These are phyloP conservation scores for Eumeta japonica DNA, from an alignment of 1,140 invertebrate species.

Conservation along the genomic window DNA sequence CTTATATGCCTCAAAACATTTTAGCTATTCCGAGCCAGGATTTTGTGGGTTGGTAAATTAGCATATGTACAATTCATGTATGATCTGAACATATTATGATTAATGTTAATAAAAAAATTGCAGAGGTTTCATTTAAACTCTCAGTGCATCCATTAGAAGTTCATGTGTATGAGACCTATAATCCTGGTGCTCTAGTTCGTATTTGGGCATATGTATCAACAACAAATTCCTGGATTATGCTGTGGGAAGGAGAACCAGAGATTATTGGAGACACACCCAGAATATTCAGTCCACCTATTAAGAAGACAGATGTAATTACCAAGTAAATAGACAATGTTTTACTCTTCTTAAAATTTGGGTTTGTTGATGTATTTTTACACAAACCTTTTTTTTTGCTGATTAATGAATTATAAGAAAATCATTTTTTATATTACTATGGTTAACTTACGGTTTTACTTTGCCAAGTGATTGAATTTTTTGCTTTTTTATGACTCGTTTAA, in stretches of 20 bases:
- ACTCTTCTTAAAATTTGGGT: background rate
- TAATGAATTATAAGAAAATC: too few relatives aligned
- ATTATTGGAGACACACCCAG: slow-evolving; percentile 63
- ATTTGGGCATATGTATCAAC: slow-evolving; percentile 67
- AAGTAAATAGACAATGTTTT: slow-evolving; percentile 56
- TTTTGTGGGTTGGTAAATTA: slow-evolving; percentile 71
- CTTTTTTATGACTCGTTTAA: background rate
- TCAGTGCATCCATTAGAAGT: slow-evolving; percentile 75
- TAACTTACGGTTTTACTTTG: too few relatives aligned
- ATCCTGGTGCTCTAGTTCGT: slow-evolving; percentile 81
- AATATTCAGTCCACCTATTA: slow-evolving; percentile 75
- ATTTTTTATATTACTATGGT: too few relatives aligned
- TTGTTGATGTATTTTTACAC: too few relatives aligned
- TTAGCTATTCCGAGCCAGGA: slow-evolving; percentile 72
- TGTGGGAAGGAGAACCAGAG: slow-evolving; percentile 75
- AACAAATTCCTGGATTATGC: slow-evolving; percentile 65
- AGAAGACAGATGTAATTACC: slow-evolving; percentile 61
- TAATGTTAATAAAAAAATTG: slow-evolving; percentile 10
- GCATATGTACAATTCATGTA: slow-evolving; percentile 1
- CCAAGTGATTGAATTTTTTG: too few relatives aligned
- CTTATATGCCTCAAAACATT: slow-evolving; percentile 75
- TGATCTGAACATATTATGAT: background rate
- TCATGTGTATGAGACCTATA: slow-evolving; percentile 85
- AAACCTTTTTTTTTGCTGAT: too few relatives aligned
- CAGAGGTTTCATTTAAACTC: slow-evolving; percentile 73